These are phyloP conservation scores for Tolypeutes matacus DNA, from an alignment of 2,797 vertebrate genomes.

Conservation along the genomic window DNA sequence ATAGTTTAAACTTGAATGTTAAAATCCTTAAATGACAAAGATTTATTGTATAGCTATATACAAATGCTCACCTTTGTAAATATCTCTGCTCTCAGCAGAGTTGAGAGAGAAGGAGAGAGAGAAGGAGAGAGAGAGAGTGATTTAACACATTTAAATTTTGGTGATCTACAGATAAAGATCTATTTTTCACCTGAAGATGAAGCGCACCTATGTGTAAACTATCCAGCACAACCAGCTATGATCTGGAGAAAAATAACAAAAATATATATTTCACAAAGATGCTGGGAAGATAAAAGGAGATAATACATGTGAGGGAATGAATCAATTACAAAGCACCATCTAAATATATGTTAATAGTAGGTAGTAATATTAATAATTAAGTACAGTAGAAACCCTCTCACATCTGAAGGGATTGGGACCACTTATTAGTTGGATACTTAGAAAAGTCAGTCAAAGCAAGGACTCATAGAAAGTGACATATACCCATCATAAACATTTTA, in stretches of 20 bases:
- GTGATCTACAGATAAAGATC: neutral
- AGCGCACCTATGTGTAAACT: neutral
- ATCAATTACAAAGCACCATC: neutral
- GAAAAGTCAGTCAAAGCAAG: conserved; percentile 36
- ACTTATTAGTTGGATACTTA: neutral
- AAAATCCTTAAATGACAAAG: conserved; percentile 57
- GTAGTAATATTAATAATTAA: conserved; percentile 3
- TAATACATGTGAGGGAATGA: neutral
- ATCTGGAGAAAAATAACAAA: conserved; percentile 51
- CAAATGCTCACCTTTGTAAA: conserved; percentile 41
- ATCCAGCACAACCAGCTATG: neutral
- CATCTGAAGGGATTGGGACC: neutral
- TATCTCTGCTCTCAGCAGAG: neutral
- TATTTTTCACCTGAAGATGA: neutral
- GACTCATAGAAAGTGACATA: conserved; percentile 6
- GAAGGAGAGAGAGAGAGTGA: neutral
- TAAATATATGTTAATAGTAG: neutral
- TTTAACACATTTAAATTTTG: neutral
- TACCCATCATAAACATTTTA: neutral
- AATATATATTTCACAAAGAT: neutral
- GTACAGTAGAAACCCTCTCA: conserved; percentile 4
- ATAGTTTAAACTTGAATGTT: conserved; percentile 16
- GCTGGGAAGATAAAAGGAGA: conserved; percentile 13
- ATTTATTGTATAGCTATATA: neutral
- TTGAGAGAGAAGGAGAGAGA: neutral